phyloP scores from a whole-genome alignment of 35 echinoderm and acorn worm species.

The Apostichopus parvimensis region DNA sequence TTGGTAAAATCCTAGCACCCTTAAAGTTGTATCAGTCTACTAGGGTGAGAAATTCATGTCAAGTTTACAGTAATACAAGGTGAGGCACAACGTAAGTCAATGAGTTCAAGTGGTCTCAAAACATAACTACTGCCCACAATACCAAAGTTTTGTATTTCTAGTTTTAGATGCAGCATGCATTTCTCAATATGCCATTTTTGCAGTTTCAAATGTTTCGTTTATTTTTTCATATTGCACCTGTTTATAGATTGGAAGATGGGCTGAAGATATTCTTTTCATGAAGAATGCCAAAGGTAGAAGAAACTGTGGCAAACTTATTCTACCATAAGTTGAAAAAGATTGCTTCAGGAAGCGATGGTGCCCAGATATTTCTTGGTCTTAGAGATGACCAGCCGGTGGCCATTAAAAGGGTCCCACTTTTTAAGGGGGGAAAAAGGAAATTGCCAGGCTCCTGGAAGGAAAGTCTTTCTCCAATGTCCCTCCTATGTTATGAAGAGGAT shows the following conservation, averaged over 20 bases:
- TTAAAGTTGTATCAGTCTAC: no score
- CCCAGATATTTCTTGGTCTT: constrained; percentile 11
- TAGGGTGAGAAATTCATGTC: no score
- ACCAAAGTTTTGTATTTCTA: no score
- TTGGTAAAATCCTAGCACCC: no score
- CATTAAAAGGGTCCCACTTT: neutral
- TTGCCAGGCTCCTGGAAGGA: neutral
- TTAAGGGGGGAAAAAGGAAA: neutral
- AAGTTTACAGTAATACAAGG: no score
- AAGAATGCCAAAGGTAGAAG: neutral
- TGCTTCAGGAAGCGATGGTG: constrained; percentile 9
- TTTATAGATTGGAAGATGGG: constrained; percentile 34
- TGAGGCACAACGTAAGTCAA: no score
- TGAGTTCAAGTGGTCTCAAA: no score
- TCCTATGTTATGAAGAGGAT: neutral
- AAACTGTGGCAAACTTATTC: neutral
- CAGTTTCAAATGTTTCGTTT: neutral
- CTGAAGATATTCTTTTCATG: neutral
- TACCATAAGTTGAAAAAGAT: neutral
- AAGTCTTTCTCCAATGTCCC: neutral
- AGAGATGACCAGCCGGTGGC: neutral
- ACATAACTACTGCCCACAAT: no score
- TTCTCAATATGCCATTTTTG: no score
- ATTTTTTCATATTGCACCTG: neutral
- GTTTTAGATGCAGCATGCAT: no score